These are phyloP conservation scores for Mustelus asterias DNA, from an alignment of 2,113 vertebrate genomes.

Conservation along the genomic window DNA sequence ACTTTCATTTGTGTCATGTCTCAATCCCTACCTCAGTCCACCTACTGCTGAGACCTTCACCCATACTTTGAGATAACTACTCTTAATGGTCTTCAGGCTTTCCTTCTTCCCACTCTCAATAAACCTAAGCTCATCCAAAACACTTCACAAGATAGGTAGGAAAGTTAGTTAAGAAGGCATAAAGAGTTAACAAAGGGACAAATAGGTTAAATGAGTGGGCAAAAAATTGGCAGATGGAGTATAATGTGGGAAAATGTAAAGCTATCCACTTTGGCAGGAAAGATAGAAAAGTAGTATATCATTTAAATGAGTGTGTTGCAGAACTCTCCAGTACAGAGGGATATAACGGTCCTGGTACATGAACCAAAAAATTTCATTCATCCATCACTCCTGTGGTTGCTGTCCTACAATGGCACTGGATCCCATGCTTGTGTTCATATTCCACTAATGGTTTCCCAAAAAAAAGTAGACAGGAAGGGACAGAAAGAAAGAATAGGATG, in stretches of 20 bases:
- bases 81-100: not conserved
- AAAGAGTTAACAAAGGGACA: too few species aligned
- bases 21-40: not conserved
- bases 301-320: too few species aligned
- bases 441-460: not conserved
- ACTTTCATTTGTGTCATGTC: not conserved
- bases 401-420: not conserved
- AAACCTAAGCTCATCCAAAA: not conserved
- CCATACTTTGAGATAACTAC: not conserved
- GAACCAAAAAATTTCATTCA: too few species aligned
- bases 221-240: too few species aligned
- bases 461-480: not conserved
- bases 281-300: too few species aligned
- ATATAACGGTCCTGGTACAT: too few species aligned
- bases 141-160: too few species aligned
- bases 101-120: not conserved
- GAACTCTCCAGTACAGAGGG: too few species aligned
- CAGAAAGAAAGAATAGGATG: not conserved
- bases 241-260: too few species aligned
- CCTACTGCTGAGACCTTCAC: not conserved
- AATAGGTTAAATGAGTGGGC: too few species aligned
- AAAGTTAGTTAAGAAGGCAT: too few species aligned
- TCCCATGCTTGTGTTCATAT: not conserved
- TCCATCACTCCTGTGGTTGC: not conserved
- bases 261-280: too few species aligned